Conservation (phyloP, 1,140 invertebrate genomes). For the Nebria ingens region DNA sequence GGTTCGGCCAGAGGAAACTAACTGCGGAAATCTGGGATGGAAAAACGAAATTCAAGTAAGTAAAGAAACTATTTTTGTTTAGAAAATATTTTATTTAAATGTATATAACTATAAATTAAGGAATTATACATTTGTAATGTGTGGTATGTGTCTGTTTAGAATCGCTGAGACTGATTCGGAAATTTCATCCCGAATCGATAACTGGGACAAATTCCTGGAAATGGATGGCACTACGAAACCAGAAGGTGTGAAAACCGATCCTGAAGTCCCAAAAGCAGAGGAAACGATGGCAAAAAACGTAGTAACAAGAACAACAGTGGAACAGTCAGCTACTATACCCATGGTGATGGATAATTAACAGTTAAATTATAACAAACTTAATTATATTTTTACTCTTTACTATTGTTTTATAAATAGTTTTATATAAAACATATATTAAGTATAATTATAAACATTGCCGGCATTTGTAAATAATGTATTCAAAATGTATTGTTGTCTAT, state of each 20-base stretch:
- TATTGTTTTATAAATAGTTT: too few species aligned
- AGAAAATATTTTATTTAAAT: not conserved
- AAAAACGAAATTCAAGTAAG: conserved; percentile 80
- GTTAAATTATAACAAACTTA: too few species aligned
- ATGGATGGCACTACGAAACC: conserved; percentile 29
- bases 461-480: too few species aligned
- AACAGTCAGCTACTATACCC: too few species aligned
- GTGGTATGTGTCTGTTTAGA: conserved; percentile 36
- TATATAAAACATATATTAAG: too few species aligned
- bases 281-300: too few species aligned
- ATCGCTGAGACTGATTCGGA: conserved; percentile 86
- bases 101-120: not conserved
- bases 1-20: conserved; percentile 78
- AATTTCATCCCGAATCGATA: conserved; percentile 63
- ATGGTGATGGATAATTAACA: too few species aligned
- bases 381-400: too few species aligned
- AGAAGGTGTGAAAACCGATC: not conserved
- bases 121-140: not conserved
- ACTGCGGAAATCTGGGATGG: conserved; percentile 91
- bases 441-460: too few species aligned
- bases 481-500: too few species aligned
- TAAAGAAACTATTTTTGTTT: conserved; percentile 17
- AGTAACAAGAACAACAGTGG: too few species aligned
- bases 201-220: conserved; percentile 83
- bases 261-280: not conserved